Evolutionary conservation across 2,797 vertebrate species (phyloP).

Genomic region (Podarcis lilfordi): DNA sequence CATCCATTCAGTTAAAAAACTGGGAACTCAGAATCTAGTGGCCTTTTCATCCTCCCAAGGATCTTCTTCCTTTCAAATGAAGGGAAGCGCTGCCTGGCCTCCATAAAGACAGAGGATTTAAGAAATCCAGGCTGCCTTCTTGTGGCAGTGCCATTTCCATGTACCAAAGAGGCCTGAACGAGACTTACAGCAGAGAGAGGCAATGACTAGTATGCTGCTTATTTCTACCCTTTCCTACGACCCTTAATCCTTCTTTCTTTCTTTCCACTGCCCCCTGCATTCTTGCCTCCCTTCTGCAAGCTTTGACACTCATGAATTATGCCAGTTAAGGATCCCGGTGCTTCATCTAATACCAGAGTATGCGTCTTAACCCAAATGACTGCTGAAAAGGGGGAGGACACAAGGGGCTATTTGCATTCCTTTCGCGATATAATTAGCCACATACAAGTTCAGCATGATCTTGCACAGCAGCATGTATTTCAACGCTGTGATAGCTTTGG

Average conservation of each 20-base stretch:
- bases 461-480: slow-evolving; percentile 99
- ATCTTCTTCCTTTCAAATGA: neutral
- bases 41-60: neutral
- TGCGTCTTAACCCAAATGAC: neutral
- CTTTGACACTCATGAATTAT: neutral
- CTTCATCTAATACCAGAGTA: neutral
- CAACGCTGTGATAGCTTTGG: slow-evolving; percentile 93
- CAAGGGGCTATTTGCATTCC: neutral
- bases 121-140: neutral
- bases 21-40: neutral
- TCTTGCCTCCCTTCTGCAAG: neutral
- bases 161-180: neutral
- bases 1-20: neutral
- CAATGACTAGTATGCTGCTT: neutral
- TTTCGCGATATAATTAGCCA: neutral
- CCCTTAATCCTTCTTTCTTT: neutral
- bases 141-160: neutral
- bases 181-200: neutral
- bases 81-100: neutral
- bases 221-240: neutral
- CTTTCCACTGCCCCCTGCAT: neutral
- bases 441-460: slow-evolving; percentile 95
- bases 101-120: neutral
- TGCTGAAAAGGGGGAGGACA: neutral
- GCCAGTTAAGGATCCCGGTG: neutral